Evolutionary conservation across 2,888 invertebrate species (phyloP).

Genomic region (Candidula unifasciata): DNA sequence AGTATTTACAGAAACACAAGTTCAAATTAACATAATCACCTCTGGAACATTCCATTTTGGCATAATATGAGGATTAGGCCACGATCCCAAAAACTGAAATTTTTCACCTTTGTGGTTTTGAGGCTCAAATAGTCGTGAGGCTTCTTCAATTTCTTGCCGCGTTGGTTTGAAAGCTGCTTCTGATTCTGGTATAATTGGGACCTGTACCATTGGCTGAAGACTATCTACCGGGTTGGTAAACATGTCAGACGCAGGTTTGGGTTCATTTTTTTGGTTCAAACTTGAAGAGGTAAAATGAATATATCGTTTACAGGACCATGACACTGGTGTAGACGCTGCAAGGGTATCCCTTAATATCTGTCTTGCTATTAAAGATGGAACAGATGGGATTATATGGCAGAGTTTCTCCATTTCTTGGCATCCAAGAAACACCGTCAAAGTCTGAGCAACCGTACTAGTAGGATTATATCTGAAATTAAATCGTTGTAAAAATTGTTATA

Average conservation of each 20-base stretch:
- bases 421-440: neutral
- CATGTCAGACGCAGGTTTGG: constrained; percentile 30
- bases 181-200: constrained; percentile 43
- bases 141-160: constrained; percentile 41
- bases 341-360: neutral
- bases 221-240: constrained; percentile 50
- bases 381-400: neutral
- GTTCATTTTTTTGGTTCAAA: neutral
- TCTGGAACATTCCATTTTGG: constrained; percentile 46
- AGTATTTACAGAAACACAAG: neutral
- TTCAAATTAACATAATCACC: constrained; percentile 24
- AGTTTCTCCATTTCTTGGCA: neutral
- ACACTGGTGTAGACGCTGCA: neutral
- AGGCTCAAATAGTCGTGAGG: constrained; percentile 40
- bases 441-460: neutral
- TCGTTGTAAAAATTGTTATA: neutral
- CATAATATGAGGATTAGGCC: constrained; percentile 49
- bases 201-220: constrained; percentile 44
- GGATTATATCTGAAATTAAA: neutral
- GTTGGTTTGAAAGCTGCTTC: constrained; percentile 40
- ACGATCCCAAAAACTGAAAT: constrained; percentile 46
- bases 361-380: neutral
- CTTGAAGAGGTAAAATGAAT: constrained; percentile 7
- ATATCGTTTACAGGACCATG: constrained; percentile 37
- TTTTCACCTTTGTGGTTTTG: constrained; percentile 13